Conservation (phyloP, 2,888 invertebrate genomes). For the Hydrotaea cyrtoneurina region DNA sequence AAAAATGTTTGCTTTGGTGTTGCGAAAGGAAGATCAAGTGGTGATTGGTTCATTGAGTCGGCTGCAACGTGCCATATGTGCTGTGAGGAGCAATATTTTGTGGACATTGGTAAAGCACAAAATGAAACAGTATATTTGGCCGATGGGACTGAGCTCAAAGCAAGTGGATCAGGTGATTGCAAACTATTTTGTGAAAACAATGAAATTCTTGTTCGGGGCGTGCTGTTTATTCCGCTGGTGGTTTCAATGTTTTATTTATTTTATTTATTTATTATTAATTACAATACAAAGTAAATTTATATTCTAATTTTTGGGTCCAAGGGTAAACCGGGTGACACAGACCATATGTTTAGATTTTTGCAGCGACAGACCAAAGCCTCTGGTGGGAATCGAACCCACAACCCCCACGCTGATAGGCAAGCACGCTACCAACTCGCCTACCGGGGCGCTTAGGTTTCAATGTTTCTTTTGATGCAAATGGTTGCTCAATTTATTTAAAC, state of each 20-base stretch:
- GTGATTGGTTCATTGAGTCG: constrained; percentile 49
- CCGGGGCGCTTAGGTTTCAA: too few relatives aligned
- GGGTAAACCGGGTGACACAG: too few relatives aligned
- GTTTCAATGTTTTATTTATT: too few relatives aligned
- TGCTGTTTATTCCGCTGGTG: constrained; percentile 14
- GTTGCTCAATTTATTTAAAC: constrained; percentile 23
- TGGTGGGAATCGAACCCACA: too few relatives aligned
- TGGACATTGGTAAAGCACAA: constrained; percentile 19
- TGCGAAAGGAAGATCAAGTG: background rate
- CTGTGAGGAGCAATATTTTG: constrained; percentile 35
- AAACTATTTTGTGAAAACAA: constrained; percentile 3
- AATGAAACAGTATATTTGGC: constrained; percentile 26
- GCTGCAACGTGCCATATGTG: constrained; percentile 55
- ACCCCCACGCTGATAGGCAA: too few relatives aligned
- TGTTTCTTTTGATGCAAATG: constrained; percentile 21
- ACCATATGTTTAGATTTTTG: too few relatives aligned
- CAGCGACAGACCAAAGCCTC: too few relatives aligned
- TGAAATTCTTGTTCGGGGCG: constrained; percentile 7
- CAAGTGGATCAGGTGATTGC: constrained; percentile 26
- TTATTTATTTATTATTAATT: too few relatives aligned
- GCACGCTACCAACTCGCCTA: too few relatives aligned
- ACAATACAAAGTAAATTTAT: too few relatives aligned
- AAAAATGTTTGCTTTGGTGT: constrained; percentile 11
- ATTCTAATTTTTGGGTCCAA: too few relatives aligned
- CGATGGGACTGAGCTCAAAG: constrained; percentile 25